Evolutionary conservation across 2,797 vertebrate genomes (phyloP), one percentile per base, ranked within the genome.

Genomic region (Tinamus major): DNA sequence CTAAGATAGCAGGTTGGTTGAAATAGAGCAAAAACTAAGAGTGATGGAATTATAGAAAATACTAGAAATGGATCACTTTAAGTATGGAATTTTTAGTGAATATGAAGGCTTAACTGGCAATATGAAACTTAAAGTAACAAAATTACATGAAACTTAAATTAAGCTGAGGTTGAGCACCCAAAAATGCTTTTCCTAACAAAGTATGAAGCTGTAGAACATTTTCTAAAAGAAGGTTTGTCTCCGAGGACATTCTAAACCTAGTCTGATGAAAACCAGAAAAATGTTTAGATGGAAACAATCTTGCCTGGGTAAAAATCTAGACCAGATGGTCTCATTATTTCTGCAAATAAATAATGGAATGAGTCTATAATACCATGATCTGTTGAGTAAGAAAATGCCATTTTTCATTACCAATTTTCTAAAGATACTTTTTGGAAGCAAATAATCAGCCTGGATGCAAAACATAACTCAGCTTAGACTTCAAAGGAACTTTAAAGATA

Each of bases 291-390:
- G 42, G 69, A 94, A 95, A 83, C 87, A 85, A 68, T 93, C 81
- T 76, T 72, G 51, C 70, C 79, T 80, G 65, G 59, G 79, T 92
- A 87, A 69, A 94, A 87, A 87, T 89, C 33, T 87, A 63, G 63
- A 89, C 84, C 86, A 94, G 94, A 93, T 96, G 90, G 92, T 91
- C 68, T 92, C 86, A 89, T 96, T 95, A 94, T 89, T 90, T 95
- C 81, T 92, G 84, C 92, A 94, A 95, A 95, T 87, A 95, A 96
- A 92, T 95, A 95, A 93, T 87, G 72, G 89, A 90, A 87, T 92
- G 84, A 85, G 62, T 85, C 88, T 92, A 61, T 82, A 93, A 93
- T 93, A 91, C 76, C 74, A 85, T 94, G 85, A 96, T 96, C 70
- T 94, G 80, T 89, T 89, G 77, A 89, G 67, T 70, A 94, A 94